A percentile compares a stretch with the other conserved stretches of the same genome.
Evolutionary conservation across 2,888 invertebrate genomes (phyloP).

Genomic region (Hypena proboscidalis): DNA sequence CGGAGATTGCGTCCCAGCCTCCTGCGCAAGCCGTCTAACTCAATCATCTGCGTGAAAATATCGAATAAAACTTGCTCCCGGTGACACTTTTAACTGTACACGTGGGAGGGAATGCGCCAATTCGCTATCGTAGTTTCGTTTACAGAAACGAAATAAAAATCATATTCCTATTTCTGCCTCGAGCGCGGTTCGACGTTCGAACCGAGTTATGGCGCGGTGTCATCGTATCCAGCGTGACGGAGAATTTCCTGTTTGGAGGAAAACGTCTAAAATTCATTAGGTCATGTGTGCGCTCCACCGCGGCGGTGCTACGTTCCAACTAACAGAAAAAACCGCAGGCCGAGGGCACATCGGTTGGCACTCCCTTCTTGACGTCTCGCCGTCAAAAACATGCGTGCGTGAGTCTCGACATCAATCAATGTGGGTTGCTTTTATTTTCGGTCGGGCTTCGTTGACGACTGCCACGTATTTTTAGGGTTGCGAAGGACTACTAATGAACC

Average conservation of each 20-base stretch:
- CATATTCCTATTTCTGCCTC: constrained; percentile 48
- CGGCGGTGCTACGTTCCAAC: constrained; percentile 59
- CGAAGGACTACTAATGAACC: constrained; percentile 41
- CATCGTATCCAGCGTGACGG: constrained; percentile 51
- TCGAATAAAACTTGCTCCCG: constrained; percentile 71
- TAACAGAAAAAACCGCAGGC: constrained; percentile 59
- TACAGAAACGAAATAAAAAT: constrained; percentile 58
- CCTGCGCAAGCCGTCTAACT: constrained; percentile 78
- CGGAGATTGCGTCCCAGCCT: constrained; percentile 81
- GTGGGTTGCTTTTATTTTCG: constrained; percentile 71
- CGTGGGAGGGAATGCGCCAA: constrained; percentile 52
- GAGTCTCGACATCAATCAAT: constrained; percentile 79
- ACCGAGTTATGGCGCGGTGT: constrained; percentile 45
- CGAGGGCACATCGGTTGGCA: constrained; percentile 63
- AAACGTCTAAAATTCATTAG: constrained; percentile 63
- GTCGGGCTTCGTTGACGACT: constrained; percentile 57
- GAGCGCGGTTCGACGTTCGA: constrained; percentile 36
- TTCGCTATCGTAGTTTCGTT: constrained; percentile 50
- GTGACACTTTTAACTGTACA: constrained; percentile 66
- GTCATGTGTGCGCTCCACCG: constrained; percentile 53
- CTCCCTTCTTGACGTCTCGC: constrained; percentile 71
- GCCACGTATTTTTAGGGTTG: constrained; percentile 50
- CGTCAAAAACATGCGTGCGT: constrained; percentile 77
- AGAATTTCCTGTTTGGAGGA: constrained; percentile 62
- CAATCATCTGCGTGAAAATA: constrained; percentile 80